Evolutionary conservation across 1,140 invertebrate species (phyloP), one percentile per base, ranked within the genome.

Genomic region (Bombus ignitus): DNA sequence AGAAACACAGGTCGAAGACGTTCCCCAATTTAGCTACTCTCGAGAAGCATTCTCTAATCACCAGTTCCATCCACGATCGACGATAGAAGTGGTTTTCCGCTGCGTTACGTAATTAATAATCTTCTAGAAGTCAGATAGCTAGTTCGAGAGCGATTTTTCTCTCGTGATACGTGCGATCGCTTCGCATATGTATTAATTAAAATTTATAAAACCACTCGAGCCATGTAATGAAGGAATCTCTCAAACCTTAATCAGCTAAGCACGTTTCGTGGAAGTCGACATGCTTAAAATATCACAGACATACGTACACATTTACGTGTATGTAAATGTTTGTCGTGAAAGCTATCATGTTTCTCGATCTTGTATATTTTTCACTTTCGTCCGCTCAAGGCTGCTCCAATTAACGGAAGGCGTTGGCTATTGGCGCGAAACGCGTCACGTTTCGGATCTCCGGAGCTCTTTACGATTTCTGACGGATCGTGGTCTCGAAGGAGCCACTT

Each of bases 141-240:
- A 10, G 22, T 15, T 37, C 15, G 37, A 5, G n/a, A 53, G 15
- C 18, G 47, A 81, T 37, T 25, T 68, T 68, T 39, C 10, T 25
- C 37, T 39, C 22, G 1, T 28, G 10, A 71, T 25, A 68, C 3
- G 25, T 25, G 25, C 37, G 25, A 39, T 39, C 10, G 68, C 35
- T 35, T 72, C 66, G 25, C 25, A 37, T 47, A 62, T 42, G 72
- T 87, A 87, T 85, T 85, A 89, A 89, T 91, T 91, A 89, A 89
- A 89, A 91, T 85, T 79, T 66, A 53, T 66, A 32, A 10, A 28
- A 32, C 3, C 82, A 81, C 87, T 86, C 72, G 72, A 83, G 59
- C 42, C 62, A 77, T 9, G 32, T 87, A 87, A 91, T 86, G 88
- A 91, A 88, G 84, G 86, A 44, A 77, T 59, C 66, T 83, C 73